These are phyloP conservation scores for Sipha flava DNA, from an alignment of 1,140 invertebrate species.

Conservation along the genomic window DNA sequence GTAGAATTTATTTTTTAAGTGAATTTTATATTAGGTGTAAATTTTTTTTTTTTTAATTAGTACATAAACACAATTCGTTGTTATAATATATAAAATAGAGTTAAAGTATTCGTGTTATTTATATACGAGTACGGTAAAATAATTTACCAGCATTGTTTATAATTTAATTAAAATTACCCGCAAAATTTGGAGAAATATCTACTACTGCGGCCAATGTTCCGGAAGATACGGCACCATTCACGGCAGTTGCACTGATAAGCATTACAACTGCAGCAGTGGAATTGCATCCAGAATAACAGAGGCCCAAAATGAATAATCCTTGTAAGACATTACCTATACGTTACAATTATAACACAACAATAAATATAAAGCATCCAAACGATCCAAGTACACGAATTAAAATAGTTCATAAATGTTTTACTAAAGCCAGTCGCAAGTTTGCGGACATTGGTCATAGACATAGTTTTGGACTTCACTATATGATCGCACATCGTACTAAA, in stretches of 20 bases:
- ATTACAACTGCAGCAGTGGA: slow-evolving; percentile 51
- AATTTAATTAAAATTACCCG: slow-evolving; percentile 43
- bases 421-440: slow-evolving; percentile 17
- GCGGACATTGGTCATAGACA: slow-evolving; percentile 8
- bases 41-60: too few species aligned
- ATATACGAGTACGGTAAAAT: too few species aligned
- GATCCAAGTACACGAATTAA: background rate
- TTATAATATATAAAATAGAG: too few species aligned
- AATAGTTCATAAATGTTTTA: background rate
- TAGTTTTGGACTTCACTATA: background rate
- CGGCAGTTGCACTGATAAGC: slow-evolving; percentile 52
- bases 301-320: slow-evolving; percentile 46
- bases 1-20: too few species aligned
- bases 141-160: too few species aligned
- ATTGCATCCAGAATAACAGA: slow-evolving; percentile 57
- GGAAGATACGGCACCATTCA: slow-evolving; percentile 57
- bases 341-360: background rate
- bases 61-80: too few species aligned
- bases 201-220: slow-evolving; percentile 55
- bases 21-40: too few species aligned
- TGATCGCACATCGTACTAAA: slow-evolving; percentile 7
- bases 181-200: slow-evolving; percentile 60
- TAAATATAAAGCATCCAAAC: background rate
- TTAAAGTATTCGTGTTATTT: too few species aligned
- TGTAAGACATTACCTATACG: background rate